These are phyloP conservation scores for Popillia japonica DNA, from an alignment of 1,140 invertebrate genomes.

Conservation along the genomic window DNA sequence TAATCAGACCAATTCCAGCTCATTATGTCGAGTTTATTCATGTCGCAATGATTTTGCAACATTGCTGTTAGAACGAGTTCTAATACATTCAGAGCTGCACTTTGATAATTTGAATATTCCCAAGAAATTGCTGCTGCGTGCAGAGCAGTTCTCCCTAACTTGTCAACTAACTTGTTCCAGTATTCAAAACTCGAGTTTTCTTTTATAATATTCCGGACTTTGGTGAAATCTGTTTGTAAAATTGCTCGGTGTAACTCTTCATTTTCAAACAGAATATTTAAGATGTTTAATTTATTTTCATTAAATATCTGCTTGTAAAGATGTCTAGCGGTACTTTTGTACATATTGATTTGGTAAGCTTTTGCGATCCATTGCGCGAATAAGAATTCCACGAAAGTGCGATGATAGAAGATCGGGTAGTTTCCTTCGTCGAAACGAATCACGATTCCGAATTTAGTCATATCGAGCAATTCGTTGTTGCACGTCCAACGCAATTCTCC, in stretches of 20 bases:
- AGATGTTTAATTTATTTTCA: too few species aligned
- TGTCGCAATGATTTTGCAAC: too few species aligned
- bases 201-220: neutral
- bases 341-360: neutral
- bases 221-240: neutral
- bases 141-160: neutral
- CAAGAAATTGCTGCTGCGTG: neutral
- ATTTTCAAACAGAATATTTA: too few species aligned
- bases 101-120: neutral
- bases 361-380: neutral
- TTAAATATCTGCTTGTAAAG: too few species aligned
- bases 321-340: neutral
- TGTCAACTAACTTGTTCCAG: too few species aligned
- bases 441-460: too few species aligned
- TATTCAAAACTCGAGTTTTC: neutral
- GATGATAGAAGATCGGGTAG: too few species aligned
- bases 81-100: neutral
- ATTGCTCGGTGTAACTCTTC: neutral
- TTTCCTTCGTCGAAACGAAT: too few species aligned
- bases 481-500: too few species aligned
- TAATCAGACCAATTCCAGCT: neutral
- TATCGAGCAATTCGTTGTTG: too few species aligned
- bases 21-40: neutral
- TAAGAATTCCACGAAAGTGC: neutral
- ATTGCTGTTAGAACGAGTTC: too few species aligned